Conservation (phyloP, 2,113 vertebrate species). For the Aegotheles bennettii region DNA sequence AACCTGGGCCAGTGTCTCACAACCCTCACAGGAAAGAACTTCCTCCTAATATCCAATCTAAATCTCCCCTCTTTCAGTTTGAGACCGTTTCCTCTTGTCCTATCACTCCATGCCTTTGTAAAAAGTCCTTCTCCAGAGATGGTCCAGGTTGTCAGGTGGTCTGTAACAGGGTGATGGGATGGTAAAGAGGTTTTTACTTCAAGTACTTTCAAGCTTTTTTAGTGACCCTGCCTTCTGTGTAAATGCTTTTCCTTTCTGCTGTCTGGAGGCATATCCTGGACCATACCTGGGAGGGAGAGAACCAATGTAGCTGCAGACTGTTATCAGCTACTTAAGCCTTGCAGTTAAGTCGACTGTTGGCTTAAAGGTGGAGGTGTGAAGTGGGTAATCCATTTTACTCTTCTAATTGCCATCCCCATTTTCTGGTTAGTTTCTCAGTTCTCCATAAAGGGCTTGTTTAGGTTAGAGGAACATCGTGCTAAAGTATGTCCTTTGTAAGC, state of each 20-base stretch:
- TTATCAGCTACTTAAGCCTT: neutral
- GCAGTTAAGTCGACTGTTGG: neutral
- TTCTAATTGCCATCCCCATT: neutral
- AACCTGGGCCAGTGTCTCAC: no score
- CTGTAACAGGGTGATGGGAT: neutral
- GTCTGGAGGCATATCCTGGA: neutral
- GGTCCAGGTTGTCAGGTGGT: neutral
- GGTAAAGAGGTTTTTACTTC: neutral
- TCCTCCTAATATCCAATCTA: no score
- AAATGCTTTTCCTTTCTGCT: neutral
- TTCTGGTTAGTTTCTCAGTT: neutral
- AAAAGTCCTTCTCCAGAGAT: no score
- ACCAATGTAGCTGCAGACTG: neutral
- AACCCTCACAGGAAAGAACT: no score
- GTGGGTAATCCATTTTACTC: neutral
- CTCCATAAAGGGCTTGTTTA: neutral
- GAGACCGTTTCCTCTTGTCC: no score
- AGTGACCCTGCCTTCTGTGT: neutral
- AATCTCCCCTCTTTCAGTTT: no score
- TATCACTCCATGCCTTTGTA: no score
- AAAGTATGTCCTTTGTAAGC: neutral
- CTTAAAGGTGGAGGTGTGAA: neutral
- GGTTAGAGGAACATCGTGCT: neutral
- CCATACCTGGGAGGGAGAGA: neutral
- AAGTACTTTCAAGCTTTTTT: neutral